Evolutionary conservation across 1,140 invertebrate genomes (phyloP), one percentile per base, ranked within the genome.

Genomic region (Listronotus bonariensis): DNA sequence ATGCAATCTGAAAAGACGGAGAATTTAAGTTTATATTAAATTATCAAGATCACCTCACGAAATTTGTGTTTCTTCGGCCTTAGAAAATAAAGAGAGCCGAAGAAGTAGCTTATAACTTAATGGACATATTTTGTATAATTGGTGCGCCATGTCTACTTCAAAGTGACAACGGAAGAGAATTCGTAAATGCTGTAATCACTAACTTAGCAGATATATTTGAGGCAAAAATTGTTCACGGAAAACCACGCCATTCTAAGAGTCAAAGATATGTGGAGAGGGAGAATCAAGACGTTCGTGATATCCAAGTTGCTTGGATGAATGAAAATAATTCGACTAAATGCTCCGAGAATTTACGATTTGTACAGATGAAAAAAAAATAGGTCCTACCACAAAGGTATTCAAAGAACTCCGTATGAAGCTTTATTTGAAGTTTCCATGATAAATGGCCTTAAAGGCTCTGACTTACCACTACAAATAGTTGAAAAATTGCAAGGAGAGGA

Each of bases 261-360:
- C 69, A 73, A 65, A 66, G 64, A 15, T 68, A 42, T 60, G 73
- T 74, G 10, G 71, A 77, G 63, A 63, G 74, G 12, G 71, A 69
- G 1, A 79, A 79, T 64, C 76, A 76, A 62, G 74, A 79, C 53
- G 68, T 79, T 41, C 61, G 77, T 61, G 73, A 79, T 42, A 79
- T 79, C 65, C 36, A n/a, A 40, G 31, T 31, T 56, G 26, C 74
- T 15, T 79, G 76, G 74, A 64, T 79, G 71, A 12, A 68, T 51
- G 61, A 71, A 11, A 72, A 80, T 32, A 54, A 76, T 8, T 61
- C 61, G 1, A 67, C 41, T n/a, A 74, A 76, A 49, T 79, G 78
- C 74, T 69, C 64, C 9, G 67, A 78, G 41, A 76, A 74, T 7
- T 61, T 77, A 18, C 31, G 38, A 38, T 74, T 69, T 66, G 65